A percentile compares a stretch with the other conserved stretches of the same genome.
Conservation (phyloP, 1,140 invertebrate species). For the Drosophila leontia region DNA sequence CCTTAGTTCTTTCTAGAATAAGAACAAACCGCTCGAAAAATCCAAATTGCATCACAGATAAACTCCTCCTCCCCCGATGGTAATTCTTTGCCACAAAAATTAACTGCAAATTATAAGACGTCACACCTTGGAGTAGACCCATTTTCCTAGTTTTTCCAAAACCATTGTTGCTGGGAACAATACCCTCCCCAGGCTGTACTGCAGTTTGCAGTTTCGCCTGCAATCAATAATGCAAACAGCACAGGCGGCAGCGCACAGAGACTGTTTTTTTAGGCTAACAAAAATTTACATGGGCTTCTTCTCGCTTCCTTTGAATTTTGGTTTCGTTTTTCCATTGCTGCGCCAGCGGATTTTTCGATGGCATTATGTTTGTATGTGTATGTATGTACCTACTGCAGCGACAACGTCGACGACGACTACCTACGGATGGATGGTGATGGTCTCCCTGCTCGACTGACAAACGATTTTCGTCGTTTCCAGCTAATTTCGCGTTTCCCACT, state of each 20-base stretch:
- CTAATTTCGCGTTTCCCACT: slow-evolving; percentile 69
- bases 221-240: slow-evolving; percentile 38
- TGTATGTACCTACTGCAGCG: slow-evolving; percentile 34
- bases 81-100: slow-evolving; percentile 1
- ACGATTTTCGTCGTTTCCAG: slow-evolving; percentile 70
- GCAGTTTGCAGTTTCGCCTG: slow-evolving; percentile 36
- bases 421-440: slow-evolving; percentile 27
- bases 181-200: slow-evolving; percentile 19
- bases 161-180: slow-evolving; percentile 14
- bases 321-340: slow-evolving; percentile 64
- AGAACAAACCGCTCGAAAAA: not conserved
- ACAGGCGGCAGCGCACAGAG: slow-evolving; percentile 9
- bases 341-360: slow-evolving; percentile 62
- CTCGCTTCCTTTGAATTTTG: slow-evolving; percentile 57
- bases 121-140: slow-evolving; percentile 18
- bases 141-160: slow-evolving; percentile 1
- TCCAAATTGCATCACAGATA: not conserved
- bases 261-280: slow-evolving; percentile 63
- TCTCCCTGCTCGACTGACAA: slow-evolving; percentile 48
- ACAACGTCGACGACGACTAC: slow-evolving; percentile 7
- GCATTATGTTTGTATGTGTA: not conserved
- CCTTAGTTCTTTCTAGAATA: not conserved
- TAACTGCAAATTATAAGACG: slow-evolving; percentile 2
- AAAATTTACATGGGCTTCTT: slow-evolving; percentile 71
- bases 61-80: not conserved